Conservation (phyloP, 1,140 invertebrate species). For the Euwallacea similis region DNA sequence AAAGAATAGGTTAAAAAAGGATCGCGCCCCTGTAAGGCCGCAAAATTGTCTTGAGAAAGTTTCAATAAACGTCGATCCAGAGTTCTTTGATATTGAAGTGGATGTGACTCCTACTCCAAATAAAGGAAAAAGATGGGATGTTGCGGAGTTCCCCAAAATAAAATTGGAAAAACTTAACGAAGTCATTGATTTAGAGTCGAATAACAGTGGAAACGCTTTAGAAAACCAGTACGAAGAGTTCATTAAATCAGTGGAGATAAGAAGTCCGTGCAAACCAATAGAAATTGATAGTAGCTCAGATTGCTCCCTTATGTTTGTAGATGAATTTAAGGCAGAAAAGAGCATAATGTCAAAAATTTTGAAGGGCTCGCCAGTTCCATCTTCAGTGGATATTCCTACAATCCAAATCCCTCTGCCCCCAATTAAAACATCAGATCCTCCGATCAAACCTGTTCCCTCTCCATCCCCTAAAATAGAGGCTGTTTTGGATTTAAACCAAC, state of each 20-base stretch:
- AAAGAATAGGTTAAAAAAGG: slow-evolving; percentile 3
- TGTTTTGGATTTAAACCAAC: slow-evolving; percentile 14
- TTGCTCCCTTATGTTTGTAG: slow-evolving; percentile 1
- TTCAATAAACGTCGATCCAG: slow-evolving; percentile 1
- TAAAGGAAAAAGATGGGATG: background rate
- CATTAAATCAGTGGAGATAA: slow-evolving; percentile 45
- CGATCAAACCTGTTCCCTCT: slow-evolving; percentile 20
- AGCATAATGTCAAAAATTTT: no score
- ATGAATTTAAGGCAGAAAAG: background rate
- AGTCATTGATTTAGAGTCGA: slow-evolving; percentile 6
- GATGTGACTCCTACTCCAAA: background rate
- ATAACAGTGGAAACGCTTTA: slow-evolving; percentile 30
- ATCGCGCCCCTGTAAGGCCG: background rate
- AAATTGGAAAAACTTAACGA: background rate
- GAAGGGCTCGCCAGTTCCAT: background rate
- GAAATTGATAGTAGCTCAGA: slow-evolving; percentile 20
- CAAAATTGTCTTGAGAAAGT: background rate
- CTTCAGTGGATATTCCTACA: background rate
- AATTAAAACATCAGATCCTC: slow-evolving; percentile 4
- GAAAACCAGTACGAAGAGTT: slow-evolving; percentile 52
- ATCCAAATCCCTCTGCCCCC: slow-evolving; percentile 32
- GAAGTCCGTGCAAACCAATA: slow-evolving; percentile 2
- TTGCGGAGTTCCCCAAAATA: background rate
- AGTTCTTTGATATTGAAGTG: slow-evolving; percentile 8
- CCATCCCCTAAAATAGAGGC: slow-evolving; percentile 22